A percentile compares a stretch with the other conserved stretches of the same genome.
Conservation (phyloP, 2,888 invertebrate species). For the Nezara viridula region DNA sequence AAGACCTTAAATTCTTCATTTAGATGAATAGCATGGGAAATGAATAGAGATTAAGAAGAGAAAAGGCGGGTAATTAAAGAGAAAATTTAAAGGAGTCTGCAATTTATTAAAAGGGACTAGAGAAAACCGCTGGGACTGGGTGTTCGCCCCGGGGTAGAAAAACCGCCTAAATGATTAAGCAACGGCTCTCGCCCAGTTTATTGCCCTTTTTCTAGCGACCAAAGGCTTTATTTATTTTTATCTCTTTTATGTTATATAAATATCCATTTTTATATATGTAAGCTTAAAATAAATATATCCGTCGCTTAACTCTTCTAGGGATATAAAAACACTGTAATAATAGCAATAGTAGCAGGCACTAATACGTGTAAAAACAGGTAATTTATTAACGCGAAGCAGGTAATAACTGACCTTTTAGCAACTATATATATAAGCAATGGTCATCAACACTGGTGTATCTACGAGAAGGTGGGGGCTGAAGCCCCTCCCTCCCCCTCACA, state of each 20-base stretch:
- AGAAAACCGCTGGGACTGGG: conserved; percentile 45
- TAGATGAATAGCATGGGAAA: conserved; percentile 54
- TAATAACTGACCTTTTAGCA: too few relatives aligned
- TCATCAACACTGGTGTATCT: too few relatives aligned
- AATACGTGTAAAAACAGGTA: too few relatives aligned
- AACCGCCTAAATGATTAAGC: conserved; percentile 59
- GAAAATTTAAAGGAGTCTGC: conserved; percentile 58
- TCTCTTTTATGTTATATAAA: background rate
- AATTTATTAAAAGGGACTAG: conserved; percentile 55
- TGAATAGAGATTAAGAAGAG: conserved; percentile 59
- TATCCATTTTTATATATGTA: background rate
- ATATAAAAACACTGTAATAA: too few relatives aligned
- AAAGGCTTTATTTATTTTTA: conserved; percentile 12
- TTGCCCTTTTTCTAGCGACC: conserved; percentile 18
- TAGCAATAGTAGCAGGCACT: too few relatives aligned
- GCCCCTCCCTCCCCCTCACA: too few relatives aligned
- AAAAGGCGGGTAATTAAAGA: conserved; percentile 58
- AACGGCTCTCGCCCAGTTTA: conserved; percentile 42
- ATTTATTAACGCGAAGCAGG: too few relatives aligned
- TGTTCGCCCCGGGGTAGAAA: conserved; percentile 45
- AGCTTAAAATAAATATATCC: background rate
- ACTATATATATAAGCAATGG: too few relatives aligned
- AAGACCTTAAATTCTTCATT: conserved; percentile 56
- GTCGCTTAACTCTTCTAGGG: too few relatives aligned
- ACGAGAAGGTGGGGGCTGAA: too few relatives aligned